These are phyloP conservation scores for Drosophila monieri DNA, from an alignment of 2,888 invertebrate genomes.

Conservation along the genomic window DNA sequence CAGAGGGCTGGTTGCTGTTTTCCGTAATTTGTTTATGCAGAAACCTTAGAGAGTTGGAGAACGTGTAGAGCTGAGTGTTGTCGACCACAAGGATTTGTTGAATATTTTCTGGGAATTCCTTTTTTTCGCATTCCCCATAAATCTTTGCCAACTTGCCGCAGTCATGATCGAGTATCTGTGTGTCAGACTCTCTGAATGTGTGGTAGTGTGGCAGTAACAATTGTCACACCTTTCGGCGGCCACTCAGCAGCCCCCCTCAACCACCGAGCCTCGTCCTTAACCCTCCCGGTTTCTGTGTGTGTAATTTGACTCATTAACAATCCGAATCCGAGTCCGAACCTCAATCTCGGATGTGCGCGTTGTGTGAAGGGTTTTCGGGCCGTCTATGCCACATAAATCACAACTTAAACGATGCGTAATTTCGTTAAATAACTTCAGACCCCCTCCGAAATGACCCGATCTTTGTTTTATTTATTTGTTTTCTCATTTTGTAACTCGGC, in stretches of 20 bases:
- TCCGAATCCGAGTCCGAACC: conserved; percentile 42
- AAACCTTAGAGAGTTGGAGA: conserved; percentile 35
- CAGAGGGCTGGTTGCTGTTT: conserved; percentile 2
- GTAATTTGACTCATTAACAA: conserved; percentile 83
- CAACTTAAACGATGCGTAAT: conserved; percentile 80
- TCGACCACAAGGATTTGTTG: conserved; percentile 70
- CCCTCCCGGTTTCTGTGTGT: conserved; percentile 36
- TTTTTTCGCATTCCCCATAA: conserved; percentile 63
- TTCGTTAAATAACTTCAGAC: conserved; percentile 72
- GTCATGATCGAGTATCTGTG: conserved; percentile 50
- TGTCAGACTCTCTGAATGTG: background rate
- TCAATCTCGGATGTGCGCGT: conserved; percentile 37
- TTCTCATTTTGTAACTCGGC: conserved; percentile 28
- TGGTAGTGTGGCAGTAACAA: conserved; percentile 55
- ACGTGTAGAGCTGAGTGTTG: conserved; percentile 28
- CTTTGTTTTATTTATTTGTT: conserved; percentile 67
- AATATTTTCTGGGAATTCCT: conserved; percentile 67
- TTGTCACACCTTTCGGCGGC: conserved; percentile 79
- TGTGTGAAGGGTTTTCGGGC: conserved; percentile 65
- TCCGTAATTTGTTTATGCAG: conserved; percentile 62
- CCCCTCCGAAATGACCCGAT: conserved; percentile 30
- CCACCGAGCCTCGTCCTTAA: conserved; percentile 9
- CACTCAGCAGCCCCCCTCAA: conserved; percentile 64
- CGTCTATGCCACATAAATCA: conserved; percentile 80
- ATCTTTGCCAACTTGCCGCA: conserved; percentile 70